phyloP scores from a whole-genome alignment of 2,888 invertebrate species.

The Polydesmus complanatus region DNA sequence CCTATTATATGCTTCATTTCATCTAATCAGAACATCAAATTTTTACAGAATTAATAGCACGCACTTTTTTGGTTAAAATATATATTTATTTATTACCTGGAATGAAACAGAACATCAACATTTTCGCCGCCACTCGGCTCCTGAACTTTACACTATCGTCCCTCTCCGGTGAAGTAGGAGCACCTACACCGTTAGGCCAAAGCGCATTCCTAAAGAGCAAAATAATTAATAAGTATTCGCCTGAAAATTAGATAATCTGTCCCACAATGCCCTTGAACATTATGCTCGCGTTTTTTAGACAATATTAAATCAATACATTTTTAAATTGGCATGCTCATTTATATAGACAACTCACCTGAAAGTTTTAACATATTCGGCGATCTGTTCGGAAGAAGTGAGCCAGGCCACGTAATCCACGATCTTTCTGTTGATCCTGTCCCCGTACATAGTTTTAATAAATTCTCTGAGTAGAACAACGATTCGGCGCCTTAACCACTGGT shows the following conservation, averaged over 20 bases:
- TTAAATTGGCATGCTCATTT: too few species aligned
- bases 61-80: neutral
- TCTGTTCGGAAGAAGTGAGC: conserved; percentile 72
- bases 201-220: conserved; percentile 36
- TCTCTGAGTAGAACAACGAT: conserved; percentile 60
- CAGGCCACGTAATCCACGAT: conserved; percentile 77
- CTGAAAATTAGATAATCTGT: too few species aligned
- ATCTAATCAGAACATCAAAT: conserved; percentile 43
- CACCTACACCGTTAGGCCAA: conserved; percentile 44
- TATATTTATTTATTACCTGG: conserved; percentile 52
- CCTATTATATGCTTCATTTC: conserved; percentile 81
- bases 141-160: conserved; percentile 50
- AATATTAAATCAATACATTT: too few species aligned
- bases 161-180: conserved; percentile 39
- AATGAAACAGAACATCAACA: conserved; percentile 64
- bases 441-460: conserved; percentile 64
- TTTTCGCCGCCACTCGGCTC: conserved; percentile 71
- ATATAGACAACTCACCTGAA: too few species aligned
- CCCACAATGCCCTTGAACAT: too few species aligned
- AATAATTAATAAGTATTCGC: too few species aligned
- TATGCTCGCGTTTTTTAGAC: too few species aligned
- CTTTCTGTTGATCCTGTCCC: conserved; percentile 68
- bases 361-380: conserved; percentile 68
- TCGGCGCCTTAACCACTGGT: conserved; percentile 64
- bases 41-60: neutral